These are phyloP conservation scores for Drosophila nigrodunni DNA, from an alignment of 1,140 invertebrate species.

Conservation along the genomic window DNA sequence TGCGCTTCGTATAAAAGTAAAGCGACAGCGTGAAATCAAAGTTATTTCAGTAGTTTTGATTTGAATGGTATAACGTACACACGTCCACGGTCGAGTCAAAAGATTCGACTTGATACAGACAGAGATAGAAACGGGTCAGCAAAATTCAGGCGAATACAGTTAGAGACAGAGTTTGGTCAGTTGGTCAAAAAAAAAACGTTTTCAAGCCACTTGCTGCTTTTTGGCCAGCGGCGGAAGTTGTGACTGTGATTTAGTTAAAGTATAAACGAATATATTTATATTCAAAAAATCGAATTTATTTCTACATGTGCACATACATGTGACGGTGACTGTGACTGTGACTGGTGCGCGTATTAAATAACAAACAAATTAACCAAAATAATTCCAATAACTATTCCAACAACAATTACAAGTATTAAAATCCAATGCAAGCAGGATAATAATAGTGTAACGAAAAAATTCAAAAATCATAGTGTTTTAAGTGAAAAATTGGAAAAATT, in stretches of 20 bases:
- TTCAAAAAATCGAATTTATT: constrained; percentile 24
- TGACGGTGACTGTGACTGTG: neutral
- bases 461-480: constrained; percentile 32
- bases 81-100: constrained; percentile 44
- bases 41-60: constrained; percentile 84
- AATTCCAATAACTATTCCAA: constrained; percentile 21
- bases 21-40: constrained; percentile 80
- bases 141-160: constrained; percentile 10
- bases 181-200: constrained; percentile 31
- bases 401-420: constrained; percentile 31
- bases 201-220: too few species aligned
- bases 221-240: constrained; percentile 40
- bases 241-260: constrained; percentile 46
- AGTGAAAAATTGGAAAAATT: constrained; percentile 50
- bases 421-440: constrained; percentile 43
- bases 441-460: constrained; percentile 29
- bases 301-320: constrained; percentile 1
- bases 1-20: constrained; percentile 80
- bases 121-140: constrained; percentile 8
- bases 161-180: constrained; percentile 33
- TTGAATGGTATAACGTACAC: constrained; percentile 76
- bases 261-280: constrained; percentile 15
- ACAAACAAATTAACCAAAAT: constrained; percentile 1
- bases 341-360: constrained; percentile 41
- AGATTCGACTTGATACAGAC: constrained; percentile 24